phyloP scores from a whole-genome alignment of 2,888 invertebrate genomes.

The Steromphala cineraria region DNA sequence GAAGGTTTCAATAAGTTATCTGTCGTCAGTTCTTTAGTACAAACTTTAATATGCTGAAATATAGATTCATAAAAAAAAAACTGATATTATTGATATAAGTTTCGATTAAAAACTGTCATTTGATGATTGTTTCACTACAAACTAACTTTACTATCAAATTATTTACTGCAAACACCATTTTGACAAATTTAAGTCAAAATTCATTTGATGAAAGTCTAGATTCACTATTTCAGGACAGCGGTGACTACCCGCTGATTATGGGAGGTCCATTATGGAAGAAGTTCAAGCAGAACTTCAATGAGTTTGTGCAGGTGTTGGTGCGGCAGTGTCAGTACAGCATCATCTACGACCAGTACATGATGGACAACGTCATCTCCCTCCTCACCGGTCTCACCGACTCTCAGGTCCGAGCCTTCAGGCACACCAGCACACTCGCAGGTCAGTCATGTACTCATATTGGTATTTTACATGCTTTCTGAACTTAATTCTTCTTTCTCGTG shows the following conservation, averaged over 20 bases:
- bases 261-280: slow-evolving; percentile 97
- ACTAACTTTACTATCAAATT: too few relatives aligned
- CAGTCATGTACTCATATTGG: too few relatives aligned
- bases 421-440: slow-evolving; percentile 94
- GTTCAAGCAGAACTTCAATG: slow-evolving; percentile 95
- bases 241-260: slow-evolving; percentile 98
- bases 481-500: too few relatives aligned
- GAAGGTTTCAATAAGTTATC: too few relatives aligned
- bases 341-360: slow-evolving; percentile 98
- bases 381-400: slow-evolving; percentile 98
- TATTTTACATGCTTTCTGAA: too few relatives aligned
- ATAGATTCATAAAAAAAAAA: too few relatives aligned
- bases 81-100: too few relatives aligned
- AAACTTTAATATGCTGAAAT: too few relatives aligned
- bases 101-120: too few relatives aligned
- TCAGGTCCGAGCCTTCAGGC: slow-evolving; percentile 91
- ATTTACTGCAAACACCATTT: too few relatives aligned
- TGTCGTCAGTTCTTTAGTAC: too few relatives aligned
- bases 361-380: slow-evolving; percentile 98
- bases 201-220: not conserved
- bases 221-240: slow-evolving; percentile 86
- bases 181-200: too few relatives aligned
- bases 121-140: not conserved
- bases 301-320: slow-evolving; percentile 95
- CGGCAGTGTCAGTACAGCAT: slow-evolving; percentile 99